Evolutionary conservation across 2,797 vertebrate species (phyloP).

Genomic region (Leuciscus waleckii): DNA sequence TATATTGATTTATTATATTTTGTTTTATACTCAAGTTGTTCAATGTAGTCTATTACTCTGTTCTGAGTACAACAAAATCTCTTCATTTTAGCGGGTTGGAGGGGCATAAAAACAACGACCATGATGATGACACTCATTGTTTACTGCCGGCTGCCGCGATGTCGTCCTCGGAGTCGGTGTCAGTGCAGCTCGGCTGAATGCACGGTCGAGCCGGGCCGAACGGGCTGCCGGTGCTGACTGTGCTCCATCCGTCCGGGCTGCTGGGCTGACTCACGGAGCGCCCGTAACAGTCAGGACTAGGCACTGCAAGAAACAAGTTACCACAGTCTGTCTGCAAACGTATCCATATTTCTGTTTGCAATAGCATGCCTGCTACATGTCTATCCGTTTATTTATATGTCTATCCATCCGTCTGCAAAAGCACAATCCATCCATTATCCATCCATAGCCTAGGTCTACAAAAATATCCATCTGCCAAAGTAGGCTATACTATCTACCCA

Average conservation of each 20-base stretch:
- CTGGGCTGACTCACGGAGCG: slow-evolving; percentile 66
- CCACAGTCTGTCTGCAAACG: not conserved
- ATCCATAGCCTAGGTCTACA: not conserved
- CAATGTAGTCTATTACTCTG: not conserved
- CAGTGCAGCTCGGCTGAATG: slow-evolving; percentile 44
- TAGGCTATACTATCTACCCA: not conserved
- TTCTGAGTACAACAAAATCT: not conserved
- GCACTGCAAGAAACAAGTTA: slow-evolving; percentile 66
- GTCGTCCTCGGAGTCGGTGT: slow-evolving; percentile 59
- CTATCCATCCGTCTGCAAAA: not conserved
- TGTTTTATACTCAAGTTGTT: too few species aligned
- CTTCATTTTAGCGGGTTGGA: not conserved
- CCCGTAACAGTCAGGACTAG: slow-evolving; percentile 63
- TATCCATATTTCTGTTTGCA: not conserved
- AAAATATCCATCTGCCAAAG: not conserved
- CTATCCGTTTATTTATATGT: not conserved
- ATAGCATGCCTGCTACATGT: not conserved
- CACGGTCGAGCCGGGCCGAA: slow-evolving; percentile 29
- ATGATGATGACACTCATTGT: slow-evolving; percentile 10
- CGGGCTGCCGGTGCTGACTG: slow-evolving; percentile 48
- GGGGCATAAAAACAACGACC: not conserved
- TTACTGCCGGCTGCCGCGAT: slow-evolving; percentile 8
- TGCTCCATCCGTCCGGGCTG: slow-evolving; percentile 62
- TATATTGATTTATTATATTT: not conserved
- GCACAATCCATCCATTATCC: not conserved